phyloP scores from a whole-genome alignment of 2,113 vertebrate genomes.

The Syrmaticus mikado region DNA sequence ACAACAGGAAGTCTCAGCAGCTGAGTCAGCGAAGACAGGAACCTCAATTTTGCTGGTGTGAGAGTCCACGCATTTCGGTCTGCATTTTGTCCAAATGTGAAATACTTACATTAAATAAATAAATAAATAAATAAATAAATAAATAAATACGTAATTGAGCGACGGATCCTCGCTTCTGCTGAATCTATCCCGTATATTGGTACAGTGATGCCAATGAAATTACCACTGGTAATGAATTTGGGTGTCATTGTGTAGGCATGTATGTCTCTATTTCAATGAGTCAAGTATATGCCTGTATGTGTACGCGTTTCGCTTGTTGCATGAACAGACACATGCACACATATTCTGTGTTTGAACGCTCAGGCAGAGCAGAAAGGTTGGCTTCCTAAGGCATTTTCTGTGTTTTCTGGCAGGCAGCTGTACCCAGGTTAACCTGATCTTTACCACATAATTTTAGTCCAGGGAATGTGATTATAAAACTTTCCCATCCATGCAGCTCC shows the following conservation, averaged over 20 bases:
- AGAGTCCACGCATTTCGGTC: neutral
- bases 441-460: conserved; percentile 57
- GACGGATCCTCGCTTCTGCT: neutral
- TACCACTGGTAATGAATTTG: neutral
- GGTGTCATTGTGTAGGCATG: neutral
- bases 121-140: neutral
- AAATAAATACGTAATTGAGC: accelerated
- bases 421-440: conserved; percentile 65
- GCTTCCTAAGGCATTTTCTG: conserved; percentile 62
- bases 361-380: conserved; percentile 42
- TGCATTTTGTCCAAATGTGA: accelerated
- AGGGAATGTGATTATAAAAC: conserved; percentile 66
- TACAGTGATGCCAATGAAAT: neutral
- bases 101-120: accelerated
- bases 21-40: neutral
- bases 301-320: neutral
- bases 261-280: neutral
- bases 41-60: neutral
- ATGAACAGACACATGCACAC: neutral
- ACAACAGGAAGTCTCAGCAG: neutral
- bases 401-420: conserved; percentile 53
- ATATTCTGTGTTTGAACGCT: neutral
- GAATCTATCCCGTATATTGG: neutral
- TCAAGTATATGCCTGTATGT: accelerated
- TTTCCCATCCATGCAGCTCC: conserved; percentile 38